phyloP scores from a whole-genome alignment of 2,113 vertebrate genomes.

The Tachycineta bicolor region DNA sequence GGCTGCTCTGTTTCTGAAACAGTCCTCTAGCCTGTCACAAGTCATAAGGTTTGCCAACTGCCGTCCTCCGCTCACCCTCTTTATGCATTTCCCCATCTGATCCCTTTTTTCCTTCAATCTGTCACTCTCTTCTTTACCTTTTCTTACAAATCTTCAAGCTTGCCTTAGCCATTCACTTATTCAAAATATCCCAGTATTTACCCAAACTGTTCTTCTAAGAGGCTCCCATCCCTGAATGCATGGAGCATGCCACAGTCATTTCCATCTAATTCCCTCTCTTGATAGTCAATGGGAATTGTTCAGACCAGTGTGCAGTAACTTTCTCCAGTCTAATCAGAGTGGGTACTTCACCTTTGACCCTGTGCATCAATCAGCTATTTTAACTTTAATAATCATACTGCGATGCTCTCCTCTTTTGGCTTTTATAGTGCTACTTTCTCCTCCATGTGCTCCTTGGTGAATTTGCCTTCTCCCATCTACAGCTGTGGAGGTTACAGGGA shows the following conservation, averaged over 20 bases:
- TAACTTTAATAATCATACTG: neutral
- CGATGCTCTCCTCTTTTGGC: neutral
- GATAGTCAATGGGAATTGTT: neutral
- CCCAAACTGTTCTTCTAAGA: neutral
- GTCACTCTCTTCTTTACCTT: neutral
- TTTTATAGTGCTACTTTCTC: neutral
- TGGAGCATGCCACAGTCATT: neutral
- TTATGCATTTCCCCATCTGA: neutral
- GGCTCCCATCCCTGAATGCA: neutral
- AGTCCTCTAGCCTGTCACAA: neutral
- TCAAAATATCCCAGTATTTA: neutral
- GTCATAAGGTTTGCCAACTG: neutral
- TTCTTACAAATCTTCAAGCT: neutral
- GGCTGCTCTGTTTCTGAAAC: neutral
- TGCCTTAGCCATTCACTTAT: neutral
- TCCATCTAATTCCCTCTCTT: neutral
- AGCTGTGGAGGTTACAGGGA: neutral
- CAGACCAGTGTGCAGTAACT: neutral
- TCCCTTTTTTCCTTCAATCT: neutral
- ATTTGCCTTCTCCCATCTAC: neutral
- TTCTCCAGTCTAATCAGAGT: neutral
- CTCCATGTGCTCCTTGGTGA: neutral
- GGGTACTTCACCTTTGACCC: neutral
- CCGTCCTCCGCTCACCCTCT: neutral
- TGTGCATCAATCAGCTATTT: neutral